Evolutionary conservation across 2,113 vertebrate species (phyloP), one percentile per base, ranked within the genome.

Genomic region (Pagrus major): DNA sequence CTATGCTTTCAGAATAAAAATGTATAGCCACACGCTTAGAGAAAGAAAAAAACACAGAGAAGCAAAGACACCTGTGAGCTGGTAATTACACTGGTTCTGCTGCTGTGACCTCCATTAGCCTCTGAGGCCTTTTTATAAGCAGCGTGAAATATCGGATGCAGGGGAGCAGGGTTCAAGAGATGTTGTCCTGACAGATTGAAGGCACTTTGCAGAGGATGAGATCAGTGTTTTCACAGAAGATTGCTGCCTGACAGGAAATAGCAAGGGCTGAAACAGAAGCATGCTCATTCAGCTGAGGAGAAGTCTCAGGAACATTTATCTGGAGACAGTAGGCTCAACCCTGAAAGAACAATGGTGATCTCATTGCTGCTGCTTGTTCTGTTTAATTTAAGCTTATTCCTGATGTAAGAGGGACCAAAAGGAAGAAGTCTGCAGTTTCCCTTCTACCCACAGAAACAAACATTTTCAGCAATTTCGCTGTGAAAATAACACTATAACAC

Each of bases 101-200:
- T 69, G 39, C 23, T 47, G 47, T 76, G 78, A 81, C 86, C 71
- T 82, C 61, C 20, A 69, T 31, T 82, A 71, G 65, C 80, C 59
- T 80, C 31, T 80, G 58, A 54, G 16, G 42, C 68, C 35, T 33
- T 75, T 61, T n/a, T 1, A 15, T 55, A 41, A 87, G 31, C 76
- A 73, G 29, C 72, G 55, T 59, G 52, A 61, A 33, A 51, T 70
- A 65, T 73, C 16, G 39, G 61, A 78, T 15, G 15, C 23, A 81
- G 41, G 49, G 29, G 60, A 73, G 64, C 44, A 61, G 51, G 27
- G 74, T 63, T 80, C 29, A 80, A 78, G 49, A 63, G 73, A 65
- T 72, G 71, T 76, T 23, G 35, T 68, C 41, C 54, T 65, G 35
- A 37, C 33, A 56, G 64, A 75, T 56, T 2, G 14, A 80, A 77